Percentiles rank a stretch among this genome's conserved stretches.
phyloP scores from a whole-genome alignment of 2,113 vertebrate species.

The Laterallus jamaicensis region DNA sequence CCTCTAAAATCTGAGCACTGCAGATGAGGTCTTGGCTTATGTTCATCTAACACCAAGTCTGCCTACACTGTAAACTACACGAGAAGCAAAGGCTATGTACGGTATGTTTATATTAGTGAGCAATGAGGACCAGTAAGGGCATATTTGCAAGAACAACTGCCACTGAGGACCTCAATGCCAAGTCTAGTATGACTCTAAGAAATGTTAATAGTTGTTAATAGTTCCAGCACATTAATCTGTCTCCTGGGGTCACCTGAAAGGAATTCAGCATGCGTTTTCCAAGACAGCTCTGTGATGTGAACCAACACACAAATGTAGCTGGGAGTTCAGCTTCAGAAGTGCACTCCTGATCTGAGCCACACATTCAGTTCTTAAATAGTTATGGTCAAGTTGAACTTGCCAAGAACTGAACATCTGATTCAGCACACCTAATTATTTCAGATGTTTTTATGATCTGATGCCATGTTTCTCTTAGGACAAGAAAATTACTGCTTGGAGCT shows the following conservation, averaged over 20 bases:
- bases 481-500: background rate
- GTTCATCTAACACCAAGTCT: background rate
- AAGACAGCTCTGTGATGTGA: background rate
- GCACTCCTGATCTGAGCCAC: background rate
- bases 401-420: background rate
- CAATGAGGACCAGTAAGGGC: background rate
- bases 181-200: background rate
- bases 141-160: background rate
- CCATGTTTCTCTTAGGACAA: background rate
- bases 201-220: too few relatives aligned
- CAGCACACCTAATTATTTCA: background rate
- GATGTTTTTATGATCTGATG: background rate
- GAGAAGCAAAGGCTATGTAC: background rate
- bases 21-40: background rate
- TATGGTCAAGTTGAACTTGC: background rate
- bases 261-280: background rate
- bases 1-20: background rate
- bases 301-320: background rate
- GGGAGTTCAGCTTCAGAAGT: background rate
- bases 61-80: background rate
- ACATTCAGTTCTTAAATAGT: background rate
- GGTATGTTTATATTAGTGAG: background rate
- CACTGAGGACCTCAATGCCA: background rate
- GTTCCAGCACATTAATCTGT: background rate
- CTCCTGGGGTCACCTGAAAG: background rate